Evolutionary conservation across 1,140 invertebrate genomes (phyloP).

Genomic region (Halictus rubicundus): DNA sequence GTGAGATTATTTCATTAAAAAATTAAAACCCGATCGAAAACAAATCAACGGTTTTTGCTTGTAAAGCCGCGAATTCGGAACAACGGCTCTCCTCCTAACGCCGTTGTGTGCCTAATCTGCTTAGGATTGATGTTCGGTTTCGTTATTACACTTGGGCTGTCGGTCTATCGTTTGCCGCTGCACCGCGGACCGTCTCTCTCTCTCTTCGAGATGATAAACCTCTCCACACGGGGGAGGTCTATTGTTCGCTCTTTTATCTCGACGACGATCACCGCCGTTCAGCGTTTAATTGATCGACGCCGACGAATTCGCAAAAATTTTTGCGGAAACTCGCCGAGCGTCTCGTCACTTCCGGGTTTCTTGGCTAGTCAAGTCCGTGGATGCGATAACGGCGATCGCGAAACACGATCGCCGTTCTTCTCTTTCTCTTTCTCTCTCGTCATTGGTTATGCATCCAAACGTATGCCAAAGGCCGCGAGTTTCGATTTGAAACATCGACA

Average conservation of each 20-base stretch:
- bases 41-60: slow-evolving; percentile 78
- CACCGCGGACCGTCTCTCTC: slow-evolving; percentile 10
- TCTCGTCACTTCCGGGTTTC: slow-evolving; percentile 57
- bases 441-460: slow-evolving; percentile 76
- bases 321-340: neutral
- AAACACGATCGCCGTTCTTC: no score
- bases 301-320: no score
- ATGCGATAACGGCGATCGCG: slow-evolving; percentile 37
- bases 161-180: slow-evolving; percentile 25
- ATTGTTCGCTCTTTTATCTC: neutral
- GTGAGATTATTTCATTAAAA: slow-evolving; percentile 82
- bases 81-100: slow-evolving; percentile 70
- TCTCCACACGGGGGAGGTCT: no score
- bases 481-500: neutral
- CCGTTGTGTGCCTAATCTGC: slow-evolving; percentile 65
- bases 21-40: slow-evolving; percentile 81
- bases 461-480: slow-evolving; percentile 76
- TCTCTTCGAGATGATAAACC: neutral
- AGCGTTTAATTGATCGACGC: neutral
- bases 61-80: slow-evolving; percentile 75
- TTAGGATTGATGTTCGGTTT: slow-evolving; percentile 39
- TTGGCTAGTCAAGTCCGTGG: slow-evolving; percentile 65
- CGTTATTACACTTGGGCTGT: neutral
- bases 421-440: slow-evolving; percentile 40
- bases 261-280: slow-evolving; percentile 20